Percentiles rank a stretch among this genome's conserved stretches.
Conservation (phyloP, 37 sponge, comb jelly and placozoan genomes). For the Crambe crambe region DNA sequence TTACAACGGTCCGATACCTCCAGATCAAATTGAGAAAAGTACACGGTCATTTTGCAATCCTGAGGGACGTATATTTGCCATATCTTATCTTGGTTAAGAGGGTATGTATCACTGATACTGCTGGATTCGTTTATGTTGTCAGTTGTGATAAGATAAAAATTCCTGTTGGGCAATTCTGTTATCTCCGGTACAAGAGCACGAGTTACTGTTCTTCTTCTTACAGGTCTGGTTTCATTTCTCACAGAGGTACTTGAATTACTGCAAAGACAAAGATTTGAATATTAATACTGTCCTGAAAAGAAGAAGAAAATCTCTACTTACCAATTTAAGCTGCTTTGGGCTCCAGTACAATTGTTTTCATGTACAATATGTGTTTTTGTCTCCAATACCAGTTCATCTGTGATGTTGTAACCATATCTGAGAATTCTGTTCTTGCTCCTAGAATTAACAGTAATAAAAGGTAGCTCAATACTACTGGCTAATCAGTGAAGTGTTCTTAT, state of each 20-base stretch:
- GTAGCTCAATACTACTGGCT: too few species aligned
- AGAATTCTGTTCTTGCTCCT: conserved; percentile 47
- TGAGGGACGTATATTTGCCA: conserved; percentile 62
- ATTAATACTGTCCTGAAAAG: neutral
- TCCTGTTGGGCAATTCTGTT: neutral
- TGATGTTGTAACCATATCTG: conserved; percentile 32
- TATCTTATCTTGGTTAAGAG: conserved; percentile 40
- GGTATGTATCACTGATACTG: neutral
- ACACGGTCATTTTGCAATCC: conserved; percentile 39
- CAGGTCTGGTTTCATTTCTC: neutral
- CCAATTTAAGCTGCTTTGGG: neutral
- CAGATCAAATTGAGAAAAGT: conserved; percentile 37
- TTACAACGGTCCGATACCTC: conserved; percentile 29
- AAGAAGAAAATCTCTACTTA: neutral
- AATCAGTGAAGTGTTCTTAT: too few species aligned
- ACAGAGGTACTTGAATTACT: neutral
- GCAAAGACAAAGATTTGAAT: neutral
- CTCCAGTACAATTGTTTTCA: neutral
- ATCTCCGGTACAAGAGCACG: neutral
- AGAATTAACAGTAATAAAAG: neutral
- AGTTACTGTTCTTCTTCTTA: neutral
- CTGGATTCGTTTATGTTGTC: conserved; percentile 29
- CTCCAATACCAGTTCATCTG: neutral
- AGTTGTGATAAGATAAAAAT: conserved; percentile 24
- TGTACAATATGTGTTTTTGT: neutral